Conservation (phyloP, 2,797 vertebrate genomes). For the Gastrophryne carolinensis region DNA sequence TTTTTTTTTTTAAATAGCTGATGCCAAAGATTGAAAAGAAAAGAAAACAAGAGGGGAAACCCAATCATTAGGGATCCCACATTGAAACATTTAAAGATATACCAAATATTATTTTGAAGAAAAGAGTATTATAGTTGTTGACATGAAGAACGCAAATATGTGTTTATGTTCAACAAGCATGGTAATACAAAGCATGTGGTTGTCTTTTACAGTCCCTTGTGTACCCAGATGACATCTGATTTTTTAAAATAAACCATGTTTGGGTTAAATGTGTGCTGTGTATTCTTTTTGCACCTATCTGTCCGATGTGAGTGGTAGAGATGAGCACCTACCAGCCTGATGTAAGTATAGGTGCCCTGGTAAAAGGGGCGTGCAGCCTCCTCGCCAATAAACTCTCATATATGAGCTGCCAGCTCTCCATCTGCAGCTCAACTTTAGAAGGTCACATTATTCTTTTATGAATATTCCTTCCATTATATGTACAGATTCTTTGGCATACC, state of each 20-base stretch:
- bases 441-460: too few species aligned
- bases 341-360: too few species aligned
- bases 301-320: too few species aligned
- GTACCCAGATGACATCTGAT: constrained; percentile 62
- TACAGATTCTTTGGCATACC: too few species aligned
- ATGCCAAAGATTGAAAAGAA: too few species aligned
- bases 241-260: constrained; percentile 77
- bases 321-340: too few species aligned
- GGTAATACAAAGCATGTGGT: constrained; percentile 60
- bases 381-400: too few species aligned
- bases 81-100: constrained; percentile 57
- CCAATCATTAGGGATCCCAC: constrained; percentile 59
- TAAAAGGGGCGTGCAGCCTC: too few species aligned
- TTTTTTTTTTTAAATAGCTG: constrained; percentile 56
- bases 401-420: too few species aligned
- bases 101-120: constrained; percentile 65
- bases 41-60: constrained; percentile 58
- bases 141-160: constrained; percentile 55
- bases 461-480: too few species aligned
- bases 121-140: constrained; percentile 60
- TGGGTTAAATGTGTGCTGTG: constrained; percentile 57
- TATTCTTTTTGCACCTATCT: background rate
- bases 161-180: constrained; percentile 66
- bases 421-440: too few species aligned
- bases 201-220: constrained; percentile 64